Percentiles rank a stretch among this genome's conserved stretches.
These are phyloP conservation scores for Apostichopus leukothele DNA, from an alignment of 53 echinoderm and acorn worm species.

Conservation along the genomic window DNA sequence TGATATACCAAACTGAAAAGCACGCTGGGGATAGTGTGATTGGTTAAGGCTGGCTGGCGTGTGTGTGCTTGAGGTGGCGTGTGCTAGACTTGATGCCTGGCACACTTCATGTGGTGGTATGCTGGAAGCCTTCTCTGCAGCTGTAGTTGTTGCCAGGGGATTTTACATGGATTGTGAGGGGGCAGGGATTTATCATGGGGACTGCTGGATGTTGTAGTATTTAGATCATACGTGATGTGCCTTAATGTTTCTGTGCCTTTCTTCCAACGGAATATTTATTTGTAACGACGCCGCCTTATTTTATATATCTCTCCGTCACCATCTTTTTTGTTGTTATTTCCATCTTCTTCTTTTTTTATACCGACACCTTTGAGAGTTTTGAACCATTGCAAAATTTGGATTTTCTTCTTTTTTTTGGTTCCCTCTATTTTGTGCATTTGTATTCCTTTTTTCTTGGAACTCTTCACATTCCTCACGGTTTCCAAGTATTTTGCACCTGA, in stretches of 20 bases:
- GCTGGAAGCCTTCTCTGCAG: constrained; percentile 1
- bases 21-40: constrained; percentile 35
- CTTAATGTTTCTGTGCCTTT: constrained; percentile 36
- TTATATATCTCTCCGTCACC: background rate
- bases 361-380: background rate
- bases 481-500: constrained; percentile 40
- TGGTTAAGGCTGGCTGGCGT: constrained; percentile 16
- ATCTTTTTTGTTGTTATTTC: no score
- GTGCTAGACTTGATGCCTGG: constrained; percentile 50
- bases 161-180: constrained; percentile 29
- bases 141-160: constrained; percentile 10
- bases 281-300: constrained; percentile 1
- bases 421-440: background rate
- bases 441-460: constrained; percentile 2
- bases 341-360: no score
- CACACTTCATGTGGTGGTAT: constrained; percentile 54
- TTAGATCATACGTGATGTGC: constrained; percentile 7
- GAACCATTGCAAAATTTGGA: background rate
- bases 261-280: constrained; percentile 4
- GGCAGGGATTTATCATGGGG: constrained; percentile 43
- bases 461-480: constrained; percentile 44
- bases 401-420: constrained; percentile 6
- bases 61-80: constrained; percentile 38
- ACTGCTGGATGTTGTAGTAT: constrained; percentile 18
- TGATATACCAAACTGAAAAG: background rate